Evolutionary conservation across 2,888 invertebrate genomes (phyloP).

Genomic region (Acronicta alni): DNA sequence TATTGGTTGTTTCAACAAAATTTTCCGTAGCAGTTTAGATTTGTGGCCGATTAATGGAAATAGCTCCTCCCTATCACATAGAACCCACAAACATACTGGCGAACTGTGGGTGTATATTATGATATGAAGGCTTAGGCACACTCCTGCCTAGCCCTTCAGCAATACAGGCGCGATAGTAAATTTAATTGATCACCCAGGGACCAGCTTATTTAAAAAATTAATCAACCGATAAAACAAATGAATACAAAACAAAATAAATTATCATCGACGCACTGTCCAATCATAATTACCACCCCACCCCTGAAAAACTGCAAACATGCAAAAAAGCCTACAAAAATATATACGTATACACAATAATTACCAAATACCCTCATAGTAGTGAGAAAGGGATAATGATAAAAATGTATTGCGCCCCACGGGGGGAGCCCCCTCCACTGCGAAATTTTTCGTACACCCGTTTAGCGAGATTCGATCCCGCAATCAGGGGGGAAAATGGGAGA

Average conservation of each 20-base stretch:
- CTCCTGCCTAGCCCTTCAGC: too few species aligned
- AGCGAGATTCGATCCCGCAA: slow-evolving; percentile 88
- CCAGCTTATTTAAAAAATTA: slow-evolving; percentile 26
- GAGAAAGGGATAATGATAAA: slow-evolving; percentile 86
- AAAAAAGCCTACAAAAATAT: slow-evolving; percentile 55
- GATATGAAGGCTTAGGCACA: too few species aligned
- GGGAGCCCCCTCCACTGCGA: slow-evolving; percentile 70
- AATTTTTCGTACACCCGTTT: slow-evolving; percentile 82
- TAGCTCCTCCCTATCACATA: too few species aligned
- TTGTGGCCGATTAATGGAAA: too few species aligned
- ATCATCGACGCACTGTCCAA: slow-evolving; percentile 50
- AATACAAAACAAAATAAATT: slow-evolving; percentile 46
- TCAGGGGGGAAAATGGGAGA: slow-evolving; percentile 79
- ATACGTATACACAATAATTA: slow-evolving; percentile 83
- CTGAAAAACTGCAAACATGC: slow-evolving; percentile 56
- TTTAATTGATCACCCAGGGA: slow-evolving; percentile 1
- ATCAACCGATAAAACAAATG: slow-evolving; percentile 39
- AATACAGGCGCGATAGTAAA: too few species aligned
- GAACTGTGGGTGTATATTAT: too few species aligned
- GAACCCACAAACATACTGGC: too few species aligned
- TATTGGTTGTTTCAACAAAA: too few species aligned
- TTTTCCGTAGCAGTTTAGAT: too few species aligned
- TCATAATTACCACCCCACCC: slow-evolving; percentile 47
- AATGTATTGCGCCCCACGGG: slow-evolving; percentile 80
- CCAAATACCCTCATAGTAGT: slow-evolving; percentile 82